Percentiles rank a stretch among this genome's conserved stretches.
These are phyloP conservation scores for Pectinophora gossypiella DNA, from an alignment of 1,140 invertebrate genomes.

Conservation along the genomic window DNA sequence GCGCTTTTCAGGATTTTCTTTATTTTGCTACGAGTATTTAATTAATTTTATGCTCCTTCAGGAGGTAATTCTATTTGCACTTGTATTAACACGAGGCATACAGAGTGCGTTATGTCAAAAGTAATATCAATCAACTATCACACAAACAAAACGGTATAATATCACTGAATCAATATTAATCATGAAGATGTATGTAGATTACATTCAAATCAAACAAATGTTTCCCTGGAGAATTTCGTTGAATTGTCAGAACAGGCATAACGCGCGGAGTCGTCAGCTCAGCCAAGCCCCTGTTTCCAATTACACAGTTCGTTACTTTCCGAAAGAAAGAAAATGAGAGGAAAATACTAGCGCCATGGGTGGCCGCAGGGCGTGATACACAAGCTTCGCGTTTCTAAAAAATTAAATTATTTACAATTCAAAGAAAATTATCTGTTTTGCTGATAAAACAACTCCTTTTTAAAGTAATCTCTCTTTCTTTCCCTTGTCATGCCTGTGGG, in stretches of 20 bases:
- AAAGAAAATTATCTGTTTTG: not conserved
- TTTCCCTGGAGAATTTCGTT: not conserved
- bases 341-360: conserved; percentile 39
- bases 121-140: no score
- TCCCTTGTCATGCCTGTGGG: no score
- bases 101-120: no score
- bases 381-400: conserved; percentile 10
- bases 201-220: conserved; percentile 19
- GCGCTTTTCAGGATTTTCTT: conserved; percentile 6
- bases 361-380: conserved; percentile 27
- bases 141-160: no score
- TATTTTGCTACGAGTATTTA: not conserved
- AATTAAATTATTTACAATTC: conserved; percentile 3
- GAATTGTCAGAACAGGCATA: conserved; percentile 22
- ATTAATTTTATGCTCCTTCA: not conserved
- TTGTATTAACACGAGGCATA: no score
- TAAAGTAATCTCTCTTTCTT: not conserved
- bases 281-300: conserved; percentile 44
- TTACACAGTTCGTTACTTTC: conserved; percentile 65
- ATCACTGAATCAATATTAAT: no score
- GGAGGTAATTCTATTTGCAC: no score
- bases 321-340: conserved; percentile 55
- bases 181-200: not conserved
- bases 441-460: not conserved
- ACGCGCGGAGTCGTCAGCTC: conserved; percentile 27